Base-by-base conservation (phyloP, 2,797 vertebrate genomes). In the Carapus acus region DNA sequence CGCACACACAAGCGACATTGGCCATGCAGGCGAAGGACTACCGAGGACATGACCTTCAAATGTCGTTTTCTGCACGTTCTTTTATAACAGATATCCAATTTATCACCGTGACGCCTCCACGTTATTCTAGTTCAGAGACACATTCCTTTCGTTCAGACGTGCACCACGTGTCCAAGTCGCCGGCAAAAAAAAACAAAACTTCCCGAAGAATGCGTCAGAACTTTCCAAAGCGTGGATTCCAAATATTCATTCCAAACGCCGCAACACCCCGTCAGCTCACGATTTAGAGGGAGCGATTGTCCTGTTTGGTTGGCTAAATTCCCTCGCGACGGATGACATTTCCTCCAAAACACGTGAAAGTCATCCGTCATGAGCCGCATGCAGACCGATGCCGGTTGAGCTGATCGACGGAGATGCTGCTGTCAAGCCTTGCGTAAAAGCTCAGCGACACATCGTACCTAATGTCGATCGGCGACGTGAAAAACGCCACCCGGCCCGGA, bases 341-440 rank as follows among this genome's bases (percentile, higher is more conserved):
- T 85, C 76, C 83, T 67, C 63, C 14, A 29, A 48, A 57, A 65
- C 86, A 86, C 86, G 87, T 88, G 88, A 86, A 82, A 84, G 76
- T 65, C 82, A 82, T 46, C 77, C 78, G 68, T 79, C 74, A 82
- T 84, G 65, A 55, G 52, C 47, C 18, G 2, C 66, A 40, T 49
- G 17, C 38, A 42, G 38, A 49, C 44, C 22, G 66, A 55, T 43
- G 43, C 77, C 69, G 73, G 2, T 59, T 37, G 50, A 65, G 0
- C 48, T 18, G 44, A 16, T 56, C 65, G 62, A 16, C 48, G 31
- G 71, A 79, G 78, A 82, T 80, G 83, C 81, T 69, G 78, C 79
- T 46, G 61, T 50, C 71, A 62, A 69, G 56, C 74, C 67, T 67
- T 62, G 58, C 18, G 52, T n/a, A 58, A 3, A 45, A 67, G 24